A percentile compares a stretch with the other conserved stretches of the same genome.
phyloP scores from a whole-genome alignment of 2,797 vertebrate species.

The Lagorchestes hirsutus region DNA sequence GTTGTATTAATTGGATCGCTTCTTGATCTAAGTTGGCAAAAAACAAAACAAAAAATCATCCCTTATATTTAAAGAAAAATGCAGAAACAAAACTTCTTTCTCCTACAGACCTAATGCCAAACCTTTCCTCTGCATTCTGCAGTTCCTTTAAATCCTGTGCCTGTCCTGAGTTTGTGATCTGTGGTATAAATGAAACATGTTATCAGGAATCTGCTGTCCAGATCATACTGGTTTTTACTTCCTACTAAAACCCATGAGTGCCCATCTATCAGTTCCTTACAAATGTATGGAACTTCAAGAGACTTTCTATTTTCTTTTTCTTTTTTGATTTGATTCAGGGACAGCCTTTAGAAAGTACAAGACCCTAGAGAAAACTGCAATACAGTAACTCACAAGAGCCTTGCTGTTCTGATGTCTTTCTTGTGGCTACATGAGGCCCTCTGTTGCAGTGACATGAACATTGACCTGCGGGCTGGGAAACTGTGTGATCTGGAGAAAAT shows the following conservation, averaged over 20 bases:
- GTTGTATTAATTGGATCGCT: conserved; percentile 68
- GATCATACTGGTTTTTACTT: conserved; percentile 27
- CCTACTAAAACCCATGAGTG: conserved; percentile 29
- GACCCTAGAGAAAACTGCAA: neutral
- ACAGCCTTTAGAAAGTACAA: neutral
- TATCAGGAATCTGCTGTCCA: conserved; percentile 50
- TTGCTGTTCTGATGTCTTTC: conserved; percentile 4
- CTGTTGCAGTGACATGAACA: neutral
- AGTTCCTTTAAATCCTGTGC: conserved; percentile 57
- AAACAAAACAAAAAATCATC: conserved; percentile 60
- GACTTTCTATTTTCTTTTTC: neutral
- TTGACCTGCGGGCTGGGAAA: neutral
- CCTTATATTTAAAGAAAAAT: conserved; percentile 70
- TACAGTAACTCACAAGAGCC: neutral
- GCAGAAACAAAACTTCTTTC: conserved; percentile 67
- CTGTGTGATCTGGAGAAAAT: neutral
- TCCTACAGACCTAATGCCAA: conserved; percentile 68
- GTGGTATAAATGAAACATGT: conserved; percentile 54
- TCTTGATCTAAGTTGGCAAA: conserved; percentile 73
- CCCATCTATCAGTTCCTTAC: neutral
- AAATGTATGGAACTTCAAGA: neutral
- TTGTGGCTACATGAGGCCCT: neutral
- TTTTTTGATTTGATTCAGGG: neutral
- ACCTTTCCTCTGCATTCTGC: conserved; percentile 69
- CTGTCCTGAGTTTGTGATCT: conserved; percentile 11